A percentile compares a stretch with the other conserved stretches of the same genome.
Conservation (phyloP, 2,113 vertebrate genomes). For the Solea solea region DNA sequence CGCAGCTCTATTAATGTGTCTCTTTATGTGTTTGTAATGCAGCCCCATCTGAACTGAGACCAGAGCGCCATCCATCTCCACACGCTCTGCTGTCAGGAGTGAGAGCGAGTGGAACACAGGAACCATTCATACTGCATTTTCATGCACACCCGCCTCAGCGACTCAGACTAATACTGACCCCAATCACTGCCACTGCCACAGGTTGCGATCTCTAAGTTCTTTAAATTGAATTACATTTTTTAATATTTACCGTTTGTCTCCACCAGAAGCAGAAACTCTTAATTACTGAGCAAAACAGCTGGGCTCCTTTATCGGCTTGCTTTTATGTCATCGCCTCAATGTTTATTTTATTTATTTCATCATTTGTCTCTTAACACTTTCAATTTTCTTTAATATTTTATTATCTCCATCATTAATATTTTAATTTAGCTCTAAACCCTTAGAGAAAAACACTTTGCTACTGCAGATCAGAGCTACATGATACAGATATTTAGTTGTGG, state of each 20-base stretch:
- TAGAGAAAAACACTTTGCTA: background rate
- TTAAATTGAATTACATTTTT: conserved; percentile 1
- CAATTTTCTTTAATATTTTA: too few species aligned
- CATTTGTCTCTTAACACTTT: conserved; percentile 7
- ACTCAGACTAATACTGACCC: background rate
- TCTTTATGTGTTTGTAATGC: conserved; percentile 8
- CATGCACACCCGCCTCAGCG: conserved; percentile 22
- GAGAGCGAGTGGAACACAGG: conserved; percentile 30
- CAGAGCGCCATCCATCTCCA: conserved; percentile 24
- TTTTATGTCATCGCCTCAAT: background rate
- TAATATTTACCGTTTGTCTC: conserved; percentile 26
- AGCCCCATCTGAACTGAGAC: conserved; percentile 20
- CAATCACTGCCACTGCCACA: conserved; percentile 10
- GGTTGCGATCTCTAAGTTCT: conserved; percentile 23
- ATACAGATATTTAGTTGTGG: background rate
- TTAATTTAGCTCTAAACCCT: conserved; percentile 2
- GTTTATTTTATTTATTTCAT: conserved; percentile 1
- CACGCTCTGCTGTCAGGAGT: conserved; percentile 28
- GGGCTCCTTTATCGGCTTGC: background rate
- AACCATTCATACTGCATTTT: conserved; percentile 23
- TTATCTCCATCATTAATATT: background rate
- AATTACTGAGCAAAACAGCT: background rate
- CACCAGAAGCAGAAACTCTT: conserved; percentile 9
- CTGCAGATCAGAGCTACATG: background rate
- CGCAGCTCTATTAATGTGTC: conserved; percentile 2